phyloP scores from a whole-genome alignment of 2,113 vertebrate genomes.

The Chlorodrepanis virens region DNA sequence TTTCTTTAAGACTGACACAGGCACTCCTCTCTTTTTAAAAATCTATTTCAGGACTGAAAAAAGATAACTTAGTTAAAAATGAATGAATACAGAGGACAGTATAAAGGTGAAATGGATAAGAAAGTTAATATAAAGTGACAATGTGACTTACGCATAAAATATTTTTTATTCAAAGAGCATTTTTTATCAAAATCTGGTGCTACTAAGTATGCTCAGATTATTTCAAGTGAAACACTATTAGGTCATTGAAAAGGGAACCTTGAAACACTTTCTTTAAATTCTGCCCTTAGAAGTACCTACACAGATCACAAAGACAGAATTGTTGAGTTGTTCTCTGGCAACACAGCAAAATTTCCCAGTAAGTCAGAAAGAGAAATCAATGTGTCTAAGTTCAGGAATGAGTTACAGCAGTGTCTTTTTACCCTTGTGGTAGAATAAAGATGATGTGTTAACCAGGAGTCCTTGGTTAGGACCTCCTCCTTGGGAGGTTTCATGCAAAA shows the following conservation, averaged over 20 bases:
- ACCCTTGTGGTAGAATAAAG: not conserved
- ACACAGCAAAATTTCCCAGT: not conserved
- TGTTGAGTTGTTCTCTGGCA: not conserved
- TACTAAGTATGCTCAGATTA: conserved; percentile 12
- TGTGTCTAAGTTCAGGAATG: not conserved
- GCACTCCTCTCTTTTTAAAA: conserved; percentile 15
- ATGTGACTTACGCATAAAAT: conserved; percentile 54
- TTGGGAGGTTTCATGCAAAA: not conserved
- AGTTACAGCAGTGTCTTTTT: not conserved
- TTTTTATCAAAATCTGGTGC: conserved; percentile 48
- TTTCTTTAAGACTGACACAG: not conserved
- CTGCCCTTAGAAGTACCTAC: not conserved
- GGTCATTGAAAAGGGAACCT: not conserved
- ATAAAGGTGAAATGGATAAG: conserved; percentile 54
- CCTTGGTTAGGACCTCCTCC: too few relatives aligned
- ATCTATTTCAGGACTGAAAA: conserved; percentile 35
- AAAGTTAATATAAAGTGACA: conserved; percentile 66
- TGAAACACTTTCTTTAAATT: not conserved
- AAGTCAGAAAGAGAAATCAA: not conserved
- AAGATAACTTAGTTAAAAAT: conserved; percentile 55
- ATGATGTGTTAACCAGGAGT: not conserved
- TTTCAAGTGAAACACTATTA: conserved; percentile 31
- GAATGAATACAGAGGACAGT: conserved; percentile 45
- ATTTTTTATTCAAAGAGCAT: conserved; percentile 42
- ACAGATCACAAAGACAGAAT: not conserved